These are phyloP conservation scores for Strigops habroptila DNA, from an alignment of 2,113 vertebrate genomes.

Conservation along the genomic window DNA sequence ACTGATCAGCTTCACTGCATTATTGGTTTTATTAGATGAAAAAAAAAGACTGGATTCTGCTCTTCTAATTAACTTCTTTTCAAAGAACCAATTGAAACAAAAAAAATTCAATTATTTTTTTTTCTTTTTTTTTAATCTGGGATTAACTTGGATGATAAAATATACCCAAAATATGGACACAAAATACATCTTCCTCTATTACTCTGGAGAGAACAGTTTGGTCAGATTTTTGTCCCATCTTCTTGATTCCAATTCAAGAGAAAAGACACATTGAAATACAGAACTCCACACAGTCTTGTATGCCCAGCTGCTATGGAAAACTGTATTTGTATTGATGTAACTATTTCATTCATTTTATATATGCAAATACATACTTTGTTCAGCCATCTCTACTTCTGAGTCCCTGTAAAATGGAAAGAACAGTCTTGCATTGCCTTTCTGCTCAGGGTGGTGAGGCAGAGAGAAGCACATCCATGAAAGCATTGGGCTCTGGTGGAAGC, in stretches of 20 bases:
- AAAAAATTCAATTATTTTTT: background rate
- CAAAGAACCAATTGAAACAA: background rate
- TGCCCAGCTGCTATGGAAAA: background rate
- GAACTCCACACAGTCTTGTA: background rate
- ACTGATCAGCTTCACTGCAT: background rate
- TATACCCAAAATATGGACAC: background rate
- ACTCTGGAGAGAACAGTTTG: background rate
- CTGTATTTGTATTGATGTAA: background rate
- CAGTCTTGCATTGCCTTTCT: background rate
- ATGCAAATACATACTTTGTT: background rate
- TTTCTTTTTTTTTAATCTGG: background rate
- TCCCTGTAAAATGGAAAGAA: background rate
- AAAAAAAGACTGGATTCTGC: background rate
- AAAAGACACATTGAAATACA: background rate
- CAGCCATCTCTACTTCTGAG: background rate
- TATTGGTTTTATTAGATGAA: background rate
- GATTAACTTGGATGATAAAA: background rate
- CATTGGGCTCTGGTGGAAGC: background rate
- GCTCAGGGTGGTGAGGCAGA: background rate
- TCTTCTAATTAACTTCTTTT: background rate
- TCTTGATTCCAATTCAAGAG: background rate
- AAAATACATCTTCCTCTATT: background rate
- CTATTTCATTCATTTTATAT: background rate
- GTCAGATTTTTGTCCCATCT: background rate
- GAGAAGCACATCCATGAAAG: fast-evolving